Conservation (phyloP, 2,797 vertebrate genomes). For the Gambusia yucatana region DNA sequence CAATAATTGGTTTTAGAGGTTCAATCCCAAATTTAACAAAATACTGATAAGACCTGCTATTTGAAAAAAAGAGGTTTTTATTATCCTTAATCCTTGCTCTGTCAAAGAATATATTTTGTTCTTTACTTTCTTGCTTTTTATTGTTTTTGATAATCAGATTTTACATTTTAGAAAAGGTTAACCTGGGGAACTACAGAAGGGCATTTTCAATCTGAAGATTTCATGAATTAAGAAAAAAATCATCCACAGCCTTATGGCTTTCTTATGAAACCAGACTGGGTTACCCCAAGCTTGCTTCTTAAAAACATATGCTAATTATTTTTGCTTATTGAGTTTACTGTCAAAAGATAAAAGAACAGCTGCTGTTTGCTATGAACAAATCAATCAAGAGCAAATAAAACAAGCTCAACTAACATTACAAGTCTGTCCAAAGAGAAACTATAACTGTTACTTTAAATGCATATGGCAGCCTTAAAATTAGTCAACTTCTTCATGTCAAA, state of each 20-base stretch:
- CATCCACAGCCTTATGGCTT: background rate
- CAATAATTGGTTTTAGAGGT: background rate
- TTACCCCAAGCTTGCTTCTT: background rate
- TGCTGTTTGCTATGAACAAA: background rate
- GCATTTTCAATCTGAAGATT: background rate
- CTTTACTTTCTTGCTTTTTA: background rate
- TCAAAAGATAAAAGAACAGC: background rate
- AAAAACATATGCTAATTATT: background rate
- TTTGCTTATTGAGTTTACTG: background rate
- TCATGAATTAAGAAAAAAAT: background rate
- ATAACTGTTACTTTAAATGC: background rate
- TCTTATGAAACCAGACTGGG: background rate
- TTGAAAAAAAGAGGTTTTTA: background rate
- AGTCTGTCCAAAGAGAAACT: background rate
- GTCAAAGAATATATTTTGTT: background rate
- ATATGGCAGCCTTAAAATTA: background rate
- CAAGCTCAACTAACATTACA: background rate
- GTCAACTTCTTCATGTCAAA: background rate
- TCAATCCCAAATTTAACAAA: background rate
- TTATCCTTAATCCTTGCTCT: background rate
- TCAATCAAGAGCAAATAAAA: background rate
- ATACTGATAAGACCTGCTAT: background rate
- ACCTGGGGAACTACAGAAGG: background rate
- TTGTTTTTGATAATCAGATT: background rate
- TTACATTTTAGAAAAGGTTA: background rate